Base-by-base conservation (phyloP, 1,140 invertebrate species). In the Colletes gigas region DNA sequence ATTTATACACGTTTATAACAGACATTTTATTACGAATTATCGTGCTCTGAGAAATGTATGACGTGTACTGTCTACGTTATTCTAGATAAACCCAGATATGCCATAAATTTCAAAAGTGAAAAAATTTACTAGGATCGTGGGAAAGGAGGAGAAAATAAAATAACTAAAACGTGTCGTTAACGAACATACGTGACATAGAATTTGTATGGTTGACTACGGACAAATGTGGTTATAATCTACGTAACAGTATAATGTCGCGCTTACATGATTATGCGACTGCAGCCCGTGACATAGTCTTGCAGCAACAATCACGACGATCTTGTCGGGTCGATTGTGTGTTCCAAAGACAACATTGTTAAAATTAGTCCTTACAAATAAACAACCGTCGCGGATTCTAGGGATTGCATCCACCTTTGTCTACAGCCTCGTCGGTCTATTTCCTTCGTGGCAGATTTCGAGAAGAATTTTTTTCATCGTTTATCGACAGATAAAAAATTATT, bases 181-280 rank as follows among this genome's bases (percentile, higher is more conserved):
- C 1, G 15, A 17, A 6, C 47, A 41, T 52, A 0, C 44, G 4
- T 50, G 9, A 15, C 1, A 72, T 30, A 14, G 70, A 6, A 62
- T 75, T 72, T 75, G 70, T 60, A 71, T 30, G 59, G 21, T 39
- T 15, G 60, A 78, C 81, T 80, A 71, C 44, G 44, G 44, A 41
- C 5, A 75, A 69, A 73, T 6, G 7, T 59, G 47, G 17, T 21
- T 67, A 80, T 44, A 65, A 67, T 62, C 60, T 67, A 71, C 44
- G 50, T 30, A 19, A 77, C 15, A 47, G 14, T 60, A 52, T 54
- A 76, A 39, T 47, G 44, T 62, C 78, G 67, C 55, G 68, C 52
- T 44, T 69, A 54, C 9, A 63, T 50, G 30, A 41, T n/a, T 39
- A 62, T 44, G 1, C 21, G 14, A 47, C 17, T 12, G 30, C 9